Evolutionary conservation across 2,888 invertebrate genomes (phyloP).

Genomic region (Cepaea hortensis): DNA sequence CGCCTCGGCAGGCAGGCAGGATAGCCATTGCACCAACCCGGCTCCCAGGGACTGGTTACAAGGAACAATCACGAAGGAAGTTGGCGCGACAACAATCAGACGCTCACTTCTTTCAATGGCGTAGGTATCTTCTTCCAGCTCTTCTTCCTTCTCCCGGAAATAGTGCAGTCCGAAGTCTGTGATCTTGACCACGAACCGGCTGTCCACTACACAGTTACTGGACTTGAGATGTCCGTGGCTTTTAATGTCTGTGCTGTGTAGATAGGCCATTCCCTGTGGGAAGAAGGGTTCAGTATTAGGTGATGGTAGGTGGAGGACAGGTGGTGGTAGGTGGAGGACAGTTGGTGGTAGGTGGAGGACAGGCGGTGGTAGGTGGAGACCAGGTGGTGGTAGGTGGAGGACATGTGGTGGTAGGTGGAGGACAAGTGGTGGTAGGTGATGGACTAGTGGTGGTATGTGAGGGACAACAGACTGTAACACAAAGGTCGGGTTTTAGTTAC

Average conservation of each 20-base stretch:
- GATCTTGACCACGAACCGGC: constrained; percentile 95
- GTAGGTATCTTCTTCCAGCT: constrained; percentile 67
- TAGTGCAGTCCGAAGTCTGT: constrained; percentile 95
- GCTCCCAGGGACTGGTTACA: too few species aligned
- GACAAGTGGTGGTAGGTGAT: too few species aligned
- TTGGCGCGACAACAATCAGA: too few species aligned
- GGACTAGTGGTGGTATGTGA: too few species aligned
- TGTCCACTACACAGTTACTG: constrained; percentile 98
- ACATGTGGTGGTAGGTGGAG: too few species aligned
- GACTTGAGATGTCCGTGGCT: constrained; percentile 97
- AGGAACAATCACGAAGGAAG: neutral
- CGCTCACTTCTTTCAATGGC: constrained; percentile 70
- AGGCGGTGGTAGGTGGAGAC: too few species aligned
- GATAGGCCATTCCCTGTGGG: constrained; percentile 91
- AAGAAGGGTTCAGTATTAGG: neutral
- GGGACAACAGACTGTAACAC: too few species aligned
- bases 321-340: neutral
- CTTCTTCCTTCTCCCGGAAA: constrained; percentile 79
- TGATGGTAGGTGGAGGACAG: neutral
- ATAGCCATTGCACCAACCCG: too few species aligned
- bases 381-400: too few species aligned
- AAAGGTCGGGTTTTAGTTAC: too few species aligned
- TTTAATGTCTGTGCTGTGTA: constrained; percentile 91
- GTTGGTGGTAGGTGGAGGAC: neutral
- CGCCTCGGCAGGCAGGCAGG: too few species aligned